These are phyloP conservation scores for Natrix natrix DNA, from an alignment of 2,797 vertebrate genomes.

Conservation along the genomic window DNA sequence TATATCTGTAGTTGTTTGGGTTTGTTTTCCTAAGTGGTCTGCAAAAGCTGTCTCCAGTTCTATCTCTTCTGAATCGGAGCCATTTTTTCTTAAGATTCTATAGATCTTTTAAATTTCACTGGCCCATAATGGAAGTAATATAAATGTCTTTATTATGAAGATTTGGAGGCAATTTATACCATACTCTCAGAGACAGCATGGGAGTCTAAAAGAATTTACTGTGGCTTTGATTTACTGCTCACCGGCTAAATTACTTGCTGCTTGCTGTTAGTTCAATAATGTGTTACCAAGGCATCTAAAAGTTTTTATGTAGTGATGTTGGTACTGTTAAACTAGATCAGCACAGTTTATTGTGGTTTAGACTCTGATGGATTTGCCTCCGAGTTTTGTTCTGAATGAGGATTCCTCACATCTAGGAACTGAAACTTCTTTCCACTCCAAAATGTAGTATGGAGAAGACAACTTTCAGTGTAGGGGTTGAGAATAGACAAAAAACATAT, in stretches of 20 bases:
- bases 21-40: background rate
- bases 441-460: background rate
- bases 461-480: background rate
- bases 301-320: background rate
- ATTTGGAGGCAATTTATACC: background rate
- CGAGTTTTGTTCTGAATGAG: background rate
- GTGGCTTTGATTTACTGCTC: constrained; percentile 14
- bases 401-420: background rate
- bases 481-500: background rate
- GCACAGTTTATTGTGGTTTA: background rate
- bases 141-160: background rate
- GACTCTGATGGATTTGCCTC: background rate
- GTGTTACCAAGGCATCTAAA: background rate
- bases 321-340: background rate
- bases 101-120: background rate
- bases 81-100: background rate
- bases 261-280: constrained; percentile 3
- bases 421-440: background rate
- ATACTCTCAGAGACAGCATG: constrained; percentile 4
- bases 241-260: background rate
- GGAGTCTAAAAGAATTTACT: constrained; percentile 2
- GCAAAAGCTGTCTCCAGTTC: background rate
- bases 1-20: background rate
- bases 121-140: constrained; percentile 7
- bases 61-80: background rate